Percentiles rank a stretch among this genome's conserved stretches.
Evolutionary conservation across 2,797 vertebrate genomes (phyloP).

Genomic region (Rhabdophis nuchalis): DNA sequence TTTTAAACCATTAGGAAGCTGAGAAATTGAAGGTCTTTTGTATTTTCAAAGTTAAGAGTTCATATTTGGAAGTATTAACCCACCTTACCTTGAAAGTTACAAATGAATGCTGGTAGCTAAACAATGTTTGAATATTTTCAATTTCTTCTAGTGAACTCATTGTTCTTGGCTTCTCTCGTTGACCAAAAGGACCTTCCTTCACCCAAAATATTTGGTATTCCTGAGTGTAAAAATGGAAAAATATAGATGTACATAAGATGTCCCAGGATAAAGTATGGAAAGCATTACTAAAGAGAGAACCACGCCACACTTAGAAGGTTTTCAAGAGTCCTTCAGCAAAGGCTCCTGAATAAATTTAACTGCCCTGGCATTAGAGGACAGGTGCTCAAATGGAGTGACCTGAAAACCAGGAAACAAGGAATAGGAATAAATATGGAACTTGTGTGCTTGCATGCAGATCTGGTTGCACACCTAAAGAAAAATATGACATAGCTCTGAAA

Average conservation of each 20-base stretch:
- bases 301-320: background rate
- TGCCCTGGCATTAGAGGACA: background rate
- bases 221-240: background rate
- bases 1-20: background rate
- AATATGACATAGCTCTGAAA: too few relatives aligned
- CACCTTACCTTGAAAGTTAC: constrained; percentile 85
- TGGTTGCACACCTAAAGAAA: too few relatives aligned
- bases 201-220: background rate
- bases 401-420: background rate
- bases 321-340: background rate
- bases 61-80: background rate
- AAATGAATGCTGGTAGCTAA: constrained; percentile 81
- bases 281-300: background rate
- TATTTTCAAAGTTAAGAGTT: background rate
- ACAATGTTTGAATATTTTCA: constrained; percentile 70
- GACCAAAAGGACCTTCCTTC: background rate
- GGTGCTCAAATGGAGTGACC: background rate
- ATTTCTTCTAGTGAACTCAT: constrained; percentile 58
- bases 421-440: too few relatives aligned
- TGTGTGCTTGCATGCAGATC: too few relatives aligned
- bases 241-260: background rate
- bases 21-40: background rate
- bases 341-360: background rate
- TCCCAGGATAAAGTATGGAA: background rate
- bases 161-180: constrained; percentile 16